Percentiles rank a stretch among this genome's conserved stretches.
Conservation (phyloP, 2,113 vertebrate species). For the Pristiophorus japonicus region DNA sequence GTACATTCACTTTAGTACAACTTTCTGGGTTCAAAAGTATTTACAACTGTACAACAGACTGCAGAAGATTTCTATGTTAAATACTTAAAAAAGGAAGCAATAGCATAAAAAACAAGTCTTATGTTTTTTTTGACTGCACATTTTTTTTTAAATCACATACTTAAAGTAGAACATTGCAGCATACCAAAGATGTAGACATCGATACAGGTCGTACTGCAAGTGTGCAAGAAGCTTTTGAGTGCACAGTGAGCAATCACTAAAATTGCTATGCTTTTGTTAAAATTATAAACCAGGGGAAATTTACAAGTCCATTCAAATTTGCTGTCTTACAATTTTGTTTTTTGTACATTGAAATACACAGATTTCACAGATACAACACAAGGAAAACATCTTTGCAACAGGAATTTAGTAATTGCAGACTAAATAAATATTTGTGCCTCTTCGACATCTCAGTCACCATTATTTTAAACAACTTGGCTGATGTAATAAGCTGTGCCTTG, state of each 20-base stretch:
- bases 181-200: constrained; percentile 46
- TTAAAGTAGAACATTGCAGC: constrained; percentile 34
- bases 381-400: constrained; percentile 30
- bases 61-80: constrained; percentile 44
- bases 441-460: constrained; percentile 8
- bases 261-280: constrained; percentile 32
- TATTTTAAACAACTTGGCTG: not conserved
- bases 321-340: constrained; percentile 26
- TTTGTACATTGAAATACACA: constrained; percentile 36
- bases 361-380: constrained; percentile 31
- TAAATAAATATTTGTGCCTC: constrained; percentile 37
- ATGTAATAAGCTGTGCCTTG: not conserved
- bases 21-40: constrained; percentile 59
- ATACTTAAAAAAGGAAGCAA: constrained; percentile 37
- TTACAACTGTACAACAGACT: constrained; percentile 61
- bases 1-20: constrained; percentile 66
- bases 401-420: constrained; percentile 20
- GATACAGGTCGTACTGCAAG: constrained; percentile 44
- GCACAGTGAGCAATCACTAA: constrained; percentile 31
- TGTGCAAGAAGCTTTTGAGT: constrained; percentile 53
- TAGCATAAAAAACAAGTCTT: constrained; percentile 33
- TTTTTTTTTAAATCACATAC: constrained; percentile 3
- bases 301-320: constrained; percentile 35
- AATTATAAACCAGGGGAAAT: constrained; percentile 31
- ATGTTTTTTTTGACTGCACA: not conserved